Conservation (phyloP, 2,888 invertebrate genomes). For the Cecidostiba fungosa region DNA sequence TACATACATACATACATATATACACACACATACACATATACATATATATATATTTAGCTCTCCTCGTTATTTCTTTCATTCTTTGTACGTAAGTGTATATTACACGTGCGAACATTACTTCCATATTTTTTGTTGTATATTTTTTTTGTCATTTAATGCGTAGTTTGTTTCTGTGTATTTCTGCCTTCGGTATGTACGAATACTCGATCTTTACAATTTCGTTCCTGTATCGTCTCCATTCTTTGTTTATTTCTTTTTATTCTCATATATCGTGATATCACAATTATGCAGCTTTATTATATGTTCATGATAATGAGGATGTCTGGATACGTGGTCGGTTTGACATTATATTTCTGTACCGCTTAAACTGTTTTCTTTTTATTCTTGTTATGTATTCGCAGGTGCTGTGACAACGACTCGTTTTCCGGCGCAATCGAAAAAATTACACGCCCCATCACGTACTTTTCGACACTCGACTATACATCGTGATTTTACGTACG, state of each 20-base stretch:
- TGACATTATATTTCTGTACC: conserved; percentile 3
- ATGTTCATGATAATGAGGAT: conserved; percentile 55
- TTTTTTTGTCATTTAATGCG: conserved; percentile 57
- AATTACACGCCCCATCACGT: not conserved
- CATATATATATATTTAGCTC: conserved; percentile 60
- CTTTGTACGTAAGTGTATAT: conserved; percentile 69
- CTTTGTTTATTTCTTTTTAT: conserved; percentile 15
- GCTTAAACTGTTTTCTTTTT: conserved; percentile 5
- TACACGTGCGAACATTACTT: conserved; percentile 73
- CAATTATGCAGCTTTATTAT: conserved; percentile 61
- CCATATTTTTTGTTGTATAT: conserved; percentile 60
- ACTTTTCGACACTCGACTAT: conserved; percentile 30
- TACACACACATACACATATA: too few species aligned
- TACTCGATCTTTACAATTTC: conserved; percentile 43
- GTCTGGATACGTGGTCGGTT: conserved; percentile 51
- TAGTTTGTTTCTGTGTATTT: conserved; percentile 6
- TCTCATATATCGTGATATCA: conserved; percentile 60
- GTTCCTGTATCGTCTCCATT: conserved; percentile 17
- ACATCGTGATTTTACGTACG: conserved; percentile 44
- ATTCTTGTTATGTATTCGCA: conserved; percentile 12
- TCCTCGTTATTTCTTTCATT: conserved; percentile 61
- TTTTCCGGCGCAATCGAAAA: conserved; percentile 61
- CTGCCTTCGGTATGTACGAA: not conserved
- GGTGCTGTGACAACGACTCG: conserved; percentile 57
- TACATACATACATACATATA: too few species aligned